Conservation (phyloP, 2,113 vertebrate species). For the Toxotes jaculatrix region DNA sequence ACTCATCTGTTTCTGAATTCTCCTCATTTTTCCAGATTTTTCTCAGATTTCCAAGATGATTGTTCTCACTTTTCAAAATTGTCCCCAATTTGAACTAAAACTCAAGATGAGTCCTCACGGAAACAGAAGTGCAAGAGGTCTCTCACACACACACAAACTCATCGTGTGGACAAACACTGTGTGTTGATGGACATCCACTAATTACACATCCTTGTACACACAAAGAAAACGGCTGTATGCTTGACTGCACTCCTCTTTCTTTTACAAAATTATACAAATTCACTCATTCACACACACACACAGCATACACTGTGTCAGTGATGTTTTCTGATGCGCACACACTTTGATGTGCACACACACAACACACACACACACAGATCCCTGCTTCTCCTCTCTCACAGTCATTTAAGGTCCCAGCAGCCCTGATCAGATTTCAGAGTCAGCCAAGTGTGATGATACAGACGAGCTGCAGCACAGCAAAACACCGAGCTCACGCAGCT, state of each 20-base stretch:
- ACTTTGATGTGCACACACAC: not conserved
- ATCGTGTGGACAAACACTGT: not conserved
- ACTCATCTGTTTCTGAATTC: too few species aligned
- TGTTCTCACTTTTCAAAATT: not conserved
- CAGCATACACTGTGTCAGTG: not conserved
- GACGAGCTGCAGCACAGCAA: constrained; percentile 29
- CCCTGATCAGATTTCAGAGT: constrained; percentile 70
- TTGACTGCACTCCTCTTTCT: constrained; percentile 2
- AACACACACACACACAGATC: not conserved
- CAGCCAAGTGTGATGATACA: constrained; percentile 63
- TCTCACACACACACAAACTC: constrained; percentile 2
- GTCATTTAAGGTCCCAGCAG: constrained; percentile 62
- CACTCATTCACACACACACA: not conserved
- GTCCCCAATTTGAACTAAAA: not conserved
- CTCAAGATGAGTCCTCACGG: not conserved
- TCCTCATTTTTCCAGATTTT: too few species aligned
- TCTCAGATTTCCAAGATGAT: too few species aligned
- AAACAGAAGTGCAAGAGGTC: too few species aligned
- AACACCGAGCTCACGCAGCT: constrained; percentile 15
- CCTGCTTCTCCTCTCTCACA: constrained; percentile 32
- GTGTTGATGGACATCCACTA: constrained; percentile 7
- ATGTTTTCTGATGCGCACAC: not conserved
- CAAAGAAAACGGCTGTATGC: not conserved
- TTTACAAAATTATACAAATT: not conserved
- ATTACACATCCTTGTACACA: constrained; percentile 5